Base-by-base conservation (phyloP, 1,140 invertebrate genomes). In the Dolichoris vasculosae region DNA sequence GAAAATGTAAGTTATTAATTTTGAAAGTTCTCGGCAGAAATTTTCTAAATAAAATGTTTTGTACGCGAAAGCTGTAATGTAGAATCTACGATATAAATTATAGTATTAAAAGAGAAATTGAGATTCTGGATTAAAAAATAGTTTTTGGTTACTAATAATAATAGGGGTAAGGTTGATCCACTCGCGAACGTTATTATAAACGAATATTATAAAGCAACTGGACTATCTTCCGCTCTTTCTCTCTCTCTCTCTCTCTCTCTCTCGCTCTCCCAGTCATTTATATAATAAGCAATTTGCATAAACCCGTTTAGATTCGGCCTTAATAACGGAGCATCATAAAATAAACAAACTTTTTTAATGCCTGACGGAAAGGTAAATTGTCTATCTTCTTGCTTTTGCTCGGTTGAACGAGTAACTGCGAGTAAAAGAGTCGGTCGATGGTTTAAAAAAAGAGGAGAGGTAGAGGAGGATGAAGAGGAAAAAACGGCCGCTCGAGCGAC, bases 211-310 rank as follows among this genome's bases (percentile, higher is more conserved):
- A 59, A 59, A 59, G 4, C 9, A 59, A 26, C 23, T 2, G 23
- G 9, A 26, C 13, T 71, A 2, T 75, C 40, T 59, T 23, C 32
- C 26, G 17, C 40, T 55, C 40, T 59, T 35, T 38, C 46, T 26
- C 23, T 46, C 40, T 46, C 43, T 0, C 40, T 8, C 38, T 8
- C n/a, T 46, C 38, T 30, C 76, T n/a, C 48, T 9, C 23, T 59
- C 55, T 59, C 15, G 51, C 32, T 55, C 35, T 32, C 77, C 26
- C 55, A 40, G 9, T 79, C 51, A 30, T n/a, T 48, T 32, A 88
- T 89, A 89, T 89, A 90, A 90, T 90, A 87, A 90, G 89, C 86
- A 89, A 91, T 91, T 90, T 91, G 85, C 87, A 90, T 90, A 90
- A 90, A 82, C 87, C 84, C 78, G 59, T 71, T 89, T 89, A 87